Evolutionary conservation across 2,113 vertebrate species (phyloP).

Genomic region (Tonatia bakeri): DNA sequence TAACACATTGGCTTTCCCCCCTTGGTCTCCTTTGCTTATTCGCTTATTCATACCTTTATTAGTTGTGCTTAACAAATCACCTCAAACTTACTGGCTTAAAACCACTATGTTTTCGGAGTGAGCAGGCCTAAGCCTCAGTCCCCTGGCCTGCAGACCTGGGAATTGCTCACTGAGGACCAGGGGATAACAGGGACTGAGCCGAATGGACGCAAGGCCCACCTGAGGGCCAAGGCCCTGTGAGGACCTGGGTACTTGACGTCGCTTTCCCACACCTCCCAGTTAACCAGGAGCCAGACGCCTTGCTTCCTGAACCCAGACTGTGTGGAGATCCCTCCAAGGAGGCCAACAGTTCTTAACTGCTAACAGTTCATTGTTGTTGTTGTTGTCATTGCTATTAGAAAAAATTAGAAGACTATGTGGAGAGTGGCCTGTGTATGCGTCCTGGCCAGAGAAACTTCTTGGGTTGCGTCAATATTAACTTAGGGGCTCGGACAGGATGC

Average conservation of each 20-base stretch:
- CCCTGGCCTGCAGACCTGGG: too few relatives aligned
- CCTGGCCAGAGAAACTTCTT: background rate
- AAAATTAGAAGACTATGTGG: background rate
- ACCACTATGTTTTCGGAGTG: background rate
- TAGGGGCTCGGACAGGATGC: background rate
- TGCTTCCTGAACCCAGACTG: background rate
- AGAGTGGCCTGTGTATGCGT: background rate
- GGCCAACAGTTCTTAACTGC: background rate
- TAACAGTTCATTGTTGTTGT: background rate
- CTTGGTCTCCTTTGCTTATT: background rate
- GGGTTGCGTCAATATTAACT: conserved; percentile 38
- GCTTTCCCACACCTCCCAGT: background rate
- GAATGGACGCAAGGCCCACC: background rate
- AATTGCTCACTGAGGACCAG: background rate
- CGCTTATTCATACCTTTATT: background rate
- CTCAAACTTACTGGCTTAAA: background rate
- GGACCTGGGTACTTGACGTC: background rate
- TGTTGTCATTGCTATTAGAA: background rate
- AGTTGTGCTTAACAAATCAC: background rate
- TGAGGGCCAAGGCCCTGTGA: background rate
- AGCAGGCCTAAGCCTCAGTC: background rate
- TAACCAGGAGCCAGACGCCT: background rate
- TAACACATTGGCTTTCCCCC: background rate
- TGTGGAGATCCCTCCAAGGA: background rate
- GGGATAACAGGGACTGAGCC: background rate